Evolutionary conservation across 2,113 vertebrate genomes (phyloP).

Genomic region (Limnothrissa miodon): DNA sequence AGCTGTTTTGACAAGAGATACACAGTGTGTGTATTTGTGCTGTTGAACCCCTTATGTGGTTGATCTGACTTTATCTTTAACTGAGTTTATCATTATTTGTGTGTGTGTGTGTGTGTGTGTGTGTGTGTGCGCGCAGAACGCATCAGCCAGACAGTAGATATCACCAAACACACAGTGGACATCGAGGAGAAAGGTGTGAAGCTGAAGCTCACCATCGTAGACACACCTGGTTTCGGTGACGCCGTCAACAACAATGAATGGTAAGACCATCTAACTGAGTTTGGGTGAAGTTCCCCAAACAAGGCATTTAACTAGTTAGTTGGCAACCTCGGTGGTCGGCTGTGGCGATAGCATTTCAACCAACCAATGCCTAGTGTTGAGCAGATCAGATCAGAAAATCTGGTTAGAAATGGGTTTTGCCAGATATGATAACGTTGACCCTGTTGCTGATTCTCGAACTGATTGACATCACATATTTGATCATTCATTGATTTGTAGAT

Average conservation of each 20-base stretch:
- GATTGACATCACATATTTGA: too few relatives aligned
- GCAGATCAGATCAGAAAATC: too few relatives aligned
- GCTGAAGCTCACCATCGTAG: conserved; percentile 96
- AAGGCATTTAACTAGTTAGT: too few relatives aligned
- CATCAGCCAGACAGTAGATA: conserved; percentile 96
- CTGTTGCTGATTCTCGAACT: too few relatives aligned
- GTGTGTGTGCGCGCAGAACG: conserved; percentile 75
- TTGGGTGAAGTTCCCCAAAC: not conserved
- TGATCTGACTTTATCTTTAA: too few relatives aligned
- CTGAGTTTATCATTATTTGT: not conserved
- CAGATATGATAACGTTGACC: too few relatives aligned
- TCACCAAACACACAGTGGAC: conserved; percentile 96
- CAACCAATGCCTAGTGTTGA: too few relatives aligned
- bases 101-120: not conserved
- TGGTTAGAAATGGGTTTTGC: too few relatives aligned
- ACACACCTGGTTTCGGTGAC: conserved; percentile 96
- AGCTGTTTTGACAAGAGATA: too few relatives aligned
- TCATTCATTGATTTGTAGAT: too few relatives aligned
- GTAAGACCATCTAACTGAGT: conserved; percentile 70
- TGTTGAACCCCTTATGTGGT: not conserved
- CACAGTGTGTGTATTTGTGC: not conserved
- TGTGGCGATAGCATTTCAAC: too few relatives aligned
- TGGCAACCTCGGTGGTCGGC: too few relatives aligned
- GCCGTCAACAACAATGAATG: conserved; percentile 98
- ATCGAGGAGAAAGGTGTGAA: conserved; percentile 99